phyloP scores from a whole-genome alignment of 1,140 invertebrate genomes.

The Drosophila murphyi region DNA sequence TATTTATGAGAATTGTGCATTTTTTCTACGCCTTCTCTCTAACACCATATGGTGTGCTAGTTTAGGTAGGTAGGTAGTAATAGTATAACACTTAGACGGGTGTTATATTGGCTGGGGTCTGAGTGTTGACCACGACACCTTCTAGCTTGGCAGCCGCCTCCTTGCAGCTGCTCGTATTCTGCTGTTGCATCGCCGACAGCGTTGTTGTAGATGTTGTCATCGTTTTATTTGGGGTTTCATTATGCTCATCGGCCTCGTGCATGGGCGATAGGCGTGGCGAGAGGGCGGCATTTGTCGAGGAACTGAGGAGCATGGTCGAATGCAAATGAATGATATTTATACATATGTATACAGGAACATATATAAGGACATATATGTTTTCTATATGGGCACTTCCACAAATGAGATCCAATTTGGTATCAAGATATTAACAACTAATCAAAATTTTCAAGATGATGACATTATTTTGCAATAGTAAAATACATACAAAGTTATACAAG shows the following conservation, averaged over 20 bases:
- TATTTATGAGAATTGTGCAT: conserved; percentile 28
- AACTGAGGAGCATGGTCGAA: conserved; percentile 53
- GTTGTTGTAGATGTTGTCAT: conserved; percentile 16
- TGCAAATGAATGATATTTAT: conserved; percentile 51
- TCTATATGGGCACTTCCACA: neutral
- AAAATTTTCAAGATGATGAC: too few species aligned
- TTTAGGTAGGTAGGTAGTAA: conserved; percentile 9
- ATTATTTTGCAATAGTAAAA: too few species aligned
- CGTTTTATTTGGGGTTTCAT: conserved; percentile 51
- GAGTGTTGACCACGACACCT: conserved; percentile 38
- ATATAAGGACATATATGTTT: conserved; percentile 6
- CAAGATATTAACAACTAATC: too few species aligned
- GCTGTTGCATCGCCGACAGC: conserved; percentile 12
- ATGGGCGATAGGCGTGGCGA: conserved; percentile 79
- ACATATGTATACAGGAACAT: neutral
- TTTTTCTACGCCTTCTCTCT: conserved; percentile 13
- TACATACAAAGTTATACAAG: too few species aligned
- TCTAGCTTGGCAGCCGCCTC: conserved; percentile 64
- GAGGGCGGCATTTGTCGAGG: conserved; percentile 63
- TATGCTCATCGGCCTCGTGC: conserved; percentile 77
- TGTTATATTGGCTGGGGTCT: conserved; percentile 62
- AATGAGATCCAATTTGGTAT: too few species aligned
- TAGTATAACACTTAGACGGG: conserved; percentile 51
- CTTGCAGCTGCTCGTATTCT: conserved; percentile 57
- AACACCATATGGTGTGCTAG: neutral